Base-by-base conservation (phyloP, 2,797 vertebrate genomes). In the Sparus aurata region DNA sequence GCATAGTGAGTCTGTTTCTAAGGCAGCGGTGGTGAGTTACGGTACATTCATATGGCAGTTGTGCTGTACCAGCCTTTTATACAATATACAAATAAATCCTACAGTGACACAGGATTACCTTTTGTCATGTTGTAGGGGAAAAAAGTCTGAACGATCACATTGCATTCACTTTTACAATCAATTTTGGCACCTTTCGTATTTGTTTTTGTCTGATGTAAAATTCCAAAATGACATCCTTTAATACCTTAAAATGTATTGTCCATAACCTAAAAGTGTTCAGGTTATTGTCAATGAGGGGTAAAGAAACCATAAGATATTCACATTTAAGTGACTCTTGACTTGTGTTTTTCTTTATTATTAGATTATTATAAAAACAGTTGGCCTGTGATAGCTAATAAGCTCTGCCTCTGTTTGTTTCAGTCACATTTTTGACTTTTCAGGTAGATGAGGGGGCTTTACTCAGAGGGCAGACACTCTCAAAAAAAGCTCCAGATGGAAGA, bases 1-100 rank as follows among this genome's bases (percentile, higher is more conserved):
- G 16, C 69, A 67, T 74, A 25, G n/a, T 43, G 41, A 69, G 43
- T 34, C 46, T 12, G 41, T 68, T 53, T 4, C 47, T 20, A 38
- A 55, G 34, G 64, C 69, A 55, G 65, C 17, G 12, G 6, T 1
- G 52, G 11, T 45, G 34, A 73, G 53, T 54, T 25, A 7, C 41
- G 41, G 41, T 22, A 11, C 34, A 34, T 64, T 50, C 30, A 69
- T 13, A 22, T 25, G 43, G 22, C 20, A 52, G 12, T 22, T 7
- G 45, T 41, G 20, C 22, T 50, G 30, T 22, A 3, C 5, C 0
- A 9, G 10, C 0, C 12, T 43, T 38, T 30, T 27, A 38, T 34
- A 34, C 30, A 34, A 34, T 27, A 27, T n/a, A n/a, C 27, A 43
- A 6, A 3, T 20, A 20, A 66, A 30, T 66, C 16, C 50, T 7